Base-by-base conservation (phyloP, 2,888 invertebrate species). In the Hartigia nigra region DNA sequence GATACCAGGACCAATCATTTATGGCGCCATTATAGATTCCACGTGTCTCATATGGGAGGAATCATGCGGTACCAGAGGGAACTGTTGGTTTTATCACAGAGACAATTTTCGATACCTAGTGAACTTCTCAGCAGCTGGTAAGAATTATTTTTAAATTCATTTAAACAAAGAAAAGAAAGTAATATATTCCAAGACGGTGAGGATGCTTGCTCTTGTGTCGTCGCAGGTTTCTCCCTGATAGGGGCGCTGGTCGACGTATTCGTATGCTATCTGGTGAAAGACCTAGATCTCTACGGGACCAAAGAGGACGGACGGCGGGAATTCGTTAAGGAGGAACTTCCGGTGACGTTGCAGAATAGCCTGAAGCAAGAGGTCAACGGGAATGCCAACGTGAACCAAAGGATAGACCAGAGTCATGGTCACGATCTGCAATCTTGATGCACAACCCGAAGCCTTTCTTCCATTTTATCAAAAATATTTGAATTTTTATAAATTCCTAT, bases 1-100 rank as follows among this genome's bases (percentile, higher is more conserved):
- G 79, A 95, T 95, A 81, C 96, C 96, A 0, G 95, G 95, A 9
- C 95, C 96, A 0, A 94, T 96, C 78, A 91, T 95, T 74, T 94
- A 93, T 82, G 96, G 96, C 0, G 93, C 93, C 23, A 93, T 95
- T 75, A 95, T 93, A 86, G 95, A 95, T 88, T 93, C 93, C 14
- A 93, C 95, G 0, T 95, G 95, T 82, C 86, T 95, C 69, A 93
- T 95, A 34, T 95, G 95, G 95, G 94, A 95, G 55, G 92, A 94
- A 77, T 93, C 93, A 11, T 95, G 95, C 85, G 94, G 93, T 1
- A 91, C 92, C 34, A 92, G 90, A 69, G 95, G 95, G 14, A 94
- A 95, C 85, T 95, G 95, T 83, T 95, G 95, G 92, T 89, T 95
- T 34, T 95, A 95, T 86, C 93, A 95, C 88, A 93, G 93, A 83